A percentile compares a stretch with the other conserved stretches of the same genome.
Conservation (phyloP, 2,888 invertebrate genomes). For the Noctua janthina region DNA sequence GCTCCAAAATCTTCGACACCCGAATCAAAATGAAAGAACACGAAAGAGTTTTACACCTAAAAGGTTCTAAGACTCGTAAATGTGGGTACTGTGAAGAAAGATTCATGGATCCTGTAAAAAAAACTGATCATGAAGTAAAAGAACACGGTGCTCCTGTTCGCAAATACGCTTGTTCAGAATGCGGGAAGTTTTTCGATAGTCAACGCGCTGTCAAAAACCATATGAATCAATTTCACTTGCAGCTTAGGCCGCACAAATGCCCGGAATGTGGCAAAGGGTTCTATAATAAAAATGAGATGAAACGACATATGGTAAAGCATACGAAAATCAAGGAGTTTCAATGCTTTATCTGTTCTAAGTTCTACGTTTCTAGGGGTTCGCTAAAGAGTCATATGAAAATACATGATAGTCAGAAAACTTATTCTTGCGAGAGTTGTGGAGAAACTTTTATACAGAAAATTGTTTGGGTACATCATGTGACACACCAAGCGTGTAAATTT, state of each 20-base stretch:
- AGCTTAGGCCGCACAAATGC: slow-evolving; percentile 75
- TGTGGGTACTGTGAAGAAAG: slow-evolving; percentile 75
- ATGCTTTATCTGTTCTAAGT: slow-evolving; percentile 47
- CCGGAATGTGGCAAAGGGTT: slow-evolving; percentile 58
- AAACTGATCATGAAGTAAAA: slow-evolving; percentile 69
- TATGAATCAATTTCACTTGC: slow-evolving; percentile 72
- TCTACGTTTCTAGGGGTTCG: slow-evolving; percentile 20
- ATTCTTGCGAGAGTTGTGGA: slow-evolving; percentile 38
- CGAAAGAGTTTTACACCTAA: slow-evolving; percentile 75
- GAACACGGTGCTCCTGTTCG: slow-evolving; percentile 69
- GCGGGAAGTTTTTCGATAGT: slow-evolving; percentile 71
- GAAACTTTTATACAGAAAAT: slow-evolving; percentile 36
- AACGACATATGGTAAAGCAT: slow-evolving; percentile 48
- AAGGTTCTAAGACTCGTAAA: slow-evolving; percentile 65
- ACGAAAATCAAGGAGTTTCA: slow-evolving; percentile 52
- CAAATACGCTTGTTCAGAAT: slow-evolving; percentile 71
- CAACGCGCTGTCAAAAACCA: slow-evolving; percentile 69
- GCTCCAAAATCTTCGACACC: slow-evolving; percentile 79
- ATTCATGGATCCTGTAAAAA: slow-evolving; percentile 69
- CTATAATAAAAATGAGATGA: slow-evolving; percentile 46
- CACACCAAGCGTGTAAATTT: slow-evolving; percentile 34
- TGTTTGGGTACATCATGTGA: slow-evolving; percentile 40
- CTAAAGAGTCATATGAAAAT: slow-evolving; percentile 35
- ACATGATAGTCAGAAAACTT: slow-evolving; percentile 21
- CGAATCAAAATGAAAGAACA: slow-evolving; percentile 76